Evolutionary conservation across 2,113 vertebrate genomes (phyloP), one percentile per base, ranked within the genome.

Genomic region (Sinosuthora webbiana): DNA sequence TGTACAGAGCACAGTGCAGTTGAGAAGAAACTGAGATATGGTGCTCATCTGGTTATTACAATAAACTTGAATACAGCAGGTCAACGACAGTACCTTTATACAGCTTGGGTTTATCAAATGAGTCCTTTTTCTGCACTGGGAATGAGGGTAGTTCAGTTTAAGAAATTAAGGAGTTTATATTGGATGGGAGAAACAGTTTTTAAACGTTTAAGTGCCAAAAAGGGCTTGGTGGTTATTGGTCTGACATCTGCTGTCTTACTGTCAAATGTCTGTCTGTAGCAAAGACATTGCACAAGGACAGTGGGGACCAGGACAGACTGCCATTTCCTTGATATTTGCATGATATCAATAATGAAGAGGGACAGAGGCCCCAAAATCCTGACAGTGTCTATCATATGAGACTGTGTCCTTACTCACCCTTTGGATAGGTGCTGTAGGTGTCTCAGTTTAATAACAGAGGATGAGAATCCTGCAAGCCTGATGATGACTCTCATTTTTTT

Each of bases 81-180:
- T 83, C 53, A 22, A 0, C 0, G 0, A 4, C 16, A 41, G 17
- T 62, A 23, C 44, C 27, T 52, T 85, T 56, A 33, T 63, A 41
- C 30, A 79, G 8, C 7, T 50, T 2, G 1, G 4, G 3, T 63
- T 79, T 53, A 59, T 71, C 15, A n/a, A 41, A 50, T 42, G 9
- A 22, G 4, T 33, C 24, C 7, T 57, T 62, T 60, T 30, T 4
- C 12, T 50, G 11, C 8, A 11, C 11, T 56, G 22, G 47, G 68
- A 73, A 35, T 31, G 19, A 53, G 56, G 22, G 33, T 13, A 30
- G 9, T 56, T 83, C 1, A 4, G 12, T 47, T 85, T 75, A 83
- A 63, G 39, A 91, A 69, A 31, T 31, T 6, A 65, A 25, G 73
- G 31, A 67, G 18, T 56, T 81, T 17, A 13, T 69, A 56, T 23